These are phyloP conservation scores for Pachydiplax longipennis DNA, from an alignment of 2,888 invertebrate genomes.

Conservation along the genomic window DNA sequence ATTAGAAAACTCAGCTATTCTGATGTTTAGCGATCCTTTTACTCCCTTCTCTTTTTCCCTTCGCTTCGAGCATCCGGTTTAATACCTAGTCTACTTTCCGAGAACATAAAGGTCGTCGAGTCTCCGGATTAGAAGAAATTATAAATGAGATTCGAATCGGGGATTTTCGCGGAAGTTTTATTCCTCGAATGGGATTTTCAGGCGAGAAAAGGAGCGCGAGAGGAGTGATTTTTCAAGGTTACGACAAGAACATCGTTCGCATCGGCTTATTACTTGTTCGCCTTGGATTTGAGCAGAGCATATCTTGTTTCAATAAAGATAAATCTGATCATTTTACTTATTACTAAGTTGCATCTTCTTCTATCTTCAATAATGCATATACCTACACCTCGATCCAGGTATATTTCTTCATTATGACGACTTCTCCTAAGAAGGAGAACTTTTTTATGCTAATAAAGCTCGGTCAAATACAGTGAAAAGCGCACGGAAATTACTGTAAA, in stretches of 20 bases:
- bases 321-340: too few species aligned
- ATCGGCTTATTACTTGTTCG: background rate
- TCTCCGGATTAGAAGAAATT: slow-evolving; percentile 3
- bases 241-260: background rate
- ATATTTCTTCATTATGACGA: too few species aligned
- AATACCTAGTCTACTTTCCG: background rate
- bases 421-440: too few species aligned
- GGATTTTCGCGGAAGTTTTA: background rate
- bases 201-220: background rate
- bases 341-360: too few species aligned
- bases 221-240: background rate
- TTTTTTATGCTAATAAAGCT: too few species aligned
- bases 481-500: too few species aligned
- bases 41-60: background rate
- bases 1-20: background rate
- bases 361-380: too few species aligned
- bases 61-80: too few species aligned
- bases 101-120: background rate
- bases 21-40: too few species aligned
- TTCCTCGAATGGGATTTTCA: background rate
- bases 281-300: background rate
- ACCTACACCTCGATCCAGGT: too few species aligned
- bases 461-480: too few species aligned
- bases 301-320: background rate
- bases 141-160: slow-evolving; percentile 5